Conservation (phyloP, 2,888 invertebrate species). For the Acanthosoma haemorrhoidale region DNA sequence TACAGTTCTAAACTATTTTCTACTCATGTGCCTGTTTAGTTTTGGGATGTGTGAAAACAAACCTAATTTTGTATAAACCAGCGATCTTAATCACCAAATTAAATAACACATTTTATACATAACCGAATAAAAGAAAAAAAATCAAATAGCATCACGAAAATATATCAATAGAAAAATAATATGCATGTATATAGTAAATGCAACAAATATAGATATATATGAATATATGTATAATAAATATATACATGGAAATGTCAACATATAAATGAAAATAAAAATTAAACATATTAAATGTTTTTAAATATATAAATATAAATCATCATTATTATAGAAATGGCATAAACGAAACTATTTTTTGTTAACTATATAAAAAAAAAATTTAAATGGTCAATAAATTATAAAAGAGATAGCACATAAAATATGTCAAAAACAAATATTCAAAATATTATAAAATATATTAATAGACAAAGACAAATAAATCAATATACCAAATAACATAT, state of each 20-base stretch:
- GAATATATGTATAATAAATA: not conserved
- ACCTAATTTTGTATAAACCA: not conserved
- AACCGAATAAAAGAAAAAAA: not conserved
- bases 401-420: not conserved
- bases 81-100: not conserved
- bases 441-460: not conserved
- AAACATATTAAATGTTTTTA: too few relatives aligned
- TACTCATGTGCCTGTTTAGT: not conserved
- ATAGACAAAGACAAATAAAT: not conserved
- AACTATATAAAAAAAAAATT: not conserved
- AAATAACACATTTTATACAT: not conserved
- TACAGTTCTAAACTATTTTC: slow-evolving; percentile 8
- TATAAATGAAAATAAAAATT: too few relatives aligned
- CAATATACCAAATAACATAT: not conserved
- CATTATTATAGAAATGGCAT: not conserved
- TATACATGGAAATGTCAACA: too few relatives aligned
- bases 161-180: not conserved
- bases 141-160: not conserved
- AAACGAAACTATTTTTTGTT: not conserved
- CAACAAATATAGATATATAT: not conserved
- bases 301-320: not conserved
- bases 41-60: not conserved
- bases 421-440: not conserved
- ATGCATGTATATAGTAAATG: not conserved
- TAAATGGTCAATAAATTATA: not conserved